Conservation (phyloP, 1,140 invertebrate genomes). For the Drosophila repleta region DNA sequence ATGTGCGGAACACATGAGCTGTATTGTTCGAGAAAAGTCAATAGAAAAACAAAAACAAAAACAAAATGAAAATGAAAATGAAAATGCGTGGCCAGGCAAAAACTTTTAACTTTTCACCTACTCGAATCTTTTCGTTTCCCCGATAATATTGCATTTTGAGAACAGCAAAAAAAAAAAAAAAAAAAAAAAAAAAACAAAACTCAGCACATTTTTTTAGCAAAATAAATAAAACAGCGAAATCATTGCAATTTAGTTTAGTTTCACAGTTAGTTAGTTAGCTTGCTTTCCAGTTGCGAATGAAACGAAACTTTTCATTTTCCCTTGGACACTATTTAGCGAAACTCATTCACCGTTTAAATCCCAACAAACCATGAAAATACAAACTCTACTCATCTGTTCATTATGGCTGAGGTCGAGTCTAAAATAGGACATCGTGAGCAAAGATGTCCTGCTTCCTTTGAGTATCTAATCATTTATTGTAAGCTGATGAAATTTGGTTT, state of each 20-base stretch:
- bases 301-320: not conserved
- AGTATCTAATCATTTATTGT: too few species aligned
- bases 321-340: conserved; percentile 9
- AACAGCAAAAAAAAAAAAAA: conserved; percentile 13
- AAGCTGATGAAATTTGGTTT: not conserved
- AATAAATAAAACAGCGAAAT: conserved; percentile 22
- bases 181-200: not conserved
- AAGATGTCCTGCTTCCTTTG: too few species aligned
- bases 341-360: not conserved
- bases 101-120: conserved; percentile 63
- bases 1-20: conserved; percentile 22
- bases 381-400: too few species aligned
- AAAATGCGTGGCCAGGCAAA: conserved; percentile 83
- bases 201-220: conserved; percentile 54
- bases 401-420: too few species aligned
- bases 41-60: conserved; percentile 28
- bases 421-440: too few species aligned
- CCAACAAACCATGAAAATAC: too few species aligned
- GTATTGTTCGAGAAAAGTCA: conserved; percentile 14
- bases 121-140: conserved; percentile 48
- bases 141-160: conserved; percentile 28
- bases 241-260: conserved; percentile 47
- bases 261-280: conserved; percentile 17
- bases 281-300: not conserved
- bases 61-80: conserved; percentile 59